These are phyloP conservation scores for Hapalemur alaotrensis DNA, from an alignment of 2,797 vertebrate genomes.

Conservation along the genomic window DNA sequence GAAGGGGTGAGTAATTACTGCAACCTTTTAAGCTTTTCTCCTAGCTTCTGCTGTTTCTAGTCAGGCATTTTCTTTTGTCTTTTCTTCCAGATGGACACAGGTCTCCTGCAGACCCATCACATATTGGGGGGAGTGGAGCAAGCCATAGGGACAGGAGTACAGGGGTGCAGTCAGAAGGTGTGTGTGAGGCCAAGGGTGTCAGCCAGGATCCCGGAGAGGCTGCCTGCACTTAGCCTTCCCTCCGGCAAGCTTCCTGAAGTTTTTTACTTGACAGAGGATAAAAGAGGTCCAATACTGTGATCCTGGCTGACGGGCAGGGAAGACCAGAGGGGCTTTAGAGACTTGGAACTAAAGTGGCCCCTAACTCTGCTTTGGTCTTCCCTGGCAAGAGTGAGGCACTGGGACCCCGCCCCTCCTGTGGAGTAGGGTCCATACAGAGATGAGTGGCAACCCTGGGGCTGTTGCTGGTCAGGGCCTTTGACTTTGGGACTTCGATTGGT, in stretches of 20 bases:
- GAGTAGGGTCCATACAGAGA: rapidly evolving
- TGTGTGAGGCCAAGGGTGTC: rapidly evolving
- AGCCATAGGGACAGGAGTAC: background rate
- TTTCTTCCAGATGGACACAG: background rate
- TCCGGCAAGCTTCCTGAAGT: background rate
- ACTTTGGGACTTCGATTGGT: too few species aligned
- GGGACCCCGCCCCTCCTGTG: rapidly evolving
- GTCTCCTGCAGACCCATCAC: rapidly evolving
- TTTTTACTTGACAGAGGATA: background rate
- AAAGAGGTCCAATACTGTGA: background rate
- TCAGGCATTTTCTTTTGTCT: background rate
- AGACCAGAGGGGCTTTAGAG: background rate
- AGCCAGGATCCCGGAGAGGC: background rate
- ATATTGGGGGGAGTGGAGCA: rapidly evolving
- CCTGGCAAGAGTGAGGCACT: rapidly evolving
- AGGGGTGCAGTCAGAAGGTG: background rate
- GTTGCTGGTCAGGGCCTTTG: background rate
- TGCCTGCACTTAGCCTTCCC: background rate
- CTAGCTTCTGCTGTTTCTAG: background rate
- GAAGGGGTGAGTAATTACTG: background rate
- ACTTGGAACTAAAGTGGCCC: background rate
- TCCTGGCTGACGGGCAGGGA: background rate
- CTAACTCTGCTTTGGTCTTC: background rate
- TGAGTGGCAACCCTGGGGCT: rapidly evolving
- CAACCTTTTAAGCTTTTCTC: background rate